Evolutionary conservation across 2,797 vertebrate genomes (phyloP).

Genomic region (Esox masquinongy): DNA sequence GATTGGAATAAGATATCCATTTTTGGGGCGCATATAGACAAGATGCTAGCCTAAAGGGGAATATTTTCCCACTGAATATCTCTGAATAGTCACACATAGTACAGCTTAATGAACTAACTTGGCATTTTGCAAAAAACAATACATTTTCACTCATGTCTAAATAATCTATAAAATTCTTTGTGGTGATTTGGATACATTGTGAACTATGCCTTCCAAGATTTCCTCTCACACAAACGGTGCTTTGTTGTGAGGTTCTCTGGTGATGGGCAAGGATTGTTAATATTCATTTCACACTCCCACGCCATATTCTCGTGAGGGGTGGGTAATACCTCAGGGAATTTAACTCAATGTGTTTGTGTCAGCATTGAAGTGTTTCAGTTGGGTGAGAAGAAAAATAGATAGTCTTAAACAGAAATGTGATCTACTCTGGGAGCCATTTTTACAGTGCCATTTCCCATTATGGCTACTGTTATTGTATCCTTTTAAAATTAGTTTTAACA

Average conservation of each 20-base stretch:
- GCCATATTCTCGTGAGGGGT: neutral
- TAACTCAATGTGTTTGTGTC: neutral
- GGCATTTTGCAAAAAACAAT: too few species aligned
- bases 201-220: too few species aligned
- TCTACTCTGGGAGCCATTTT: neutral
- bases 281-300: neutral
- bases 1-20: too few species aligned
- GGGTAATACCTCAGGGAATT: neutral
- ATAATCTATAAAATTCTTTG: too few species aligned
- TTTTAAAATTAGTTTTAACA: neutral
- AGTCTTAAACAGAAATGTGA: neutral
- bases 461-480: neutral
- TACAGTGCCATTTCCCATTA: neutral
- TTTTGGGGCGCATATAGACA: too few species aligned
- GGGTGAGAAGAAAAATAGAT: neutral
- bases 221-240: neutral
- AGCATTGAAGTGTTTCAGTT: neutral
- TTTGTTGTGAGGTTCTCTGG: neutral
- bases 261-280: neutral
- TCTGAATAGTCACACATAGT: too few species aligned
- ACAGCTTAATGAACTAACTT: too few species aligned
- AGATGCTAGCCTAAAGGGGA: too few species aligned
- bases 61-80: too few species aligned
- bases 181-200: too few species aligned
- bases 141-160: too few species aligned